Evolutionary conservation across 2,113 vertebrate species (phyloP), one percentile per base, ranked within the genome.

Genomic region (Paedocypris sp.): DNA sequence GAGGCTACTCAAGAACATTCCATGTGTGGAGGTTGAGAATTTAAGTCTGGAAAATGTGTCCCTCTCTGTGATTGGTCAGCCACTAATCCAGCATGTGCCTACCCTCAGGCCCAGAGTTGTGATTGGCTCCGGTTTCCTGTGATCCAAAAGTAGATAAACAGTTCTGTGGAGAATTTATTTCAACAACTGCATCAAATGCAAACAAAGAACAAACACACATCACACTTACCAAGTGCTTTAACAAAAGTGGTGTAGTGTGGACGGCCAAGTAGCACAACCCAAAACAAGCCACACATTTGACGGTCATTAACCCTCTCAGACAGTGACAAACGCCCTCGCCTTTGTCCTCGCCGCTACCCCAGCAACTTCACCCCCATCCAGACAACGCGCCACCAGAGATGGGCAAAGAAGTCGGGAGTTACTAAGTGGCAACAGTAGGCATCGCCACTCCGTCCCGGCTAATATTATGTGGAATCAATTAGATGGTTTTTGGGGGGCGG

Each of bases 401-500:
- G 22, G 25, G 36, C 15, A 47, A 56, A 42, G 38, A 58, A 49
- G 15, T 49, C 31, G 2, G 16, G 35, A 71, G 58, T 60, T 53
- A 68, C 63, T 66, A 69, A 73, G 53, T 36, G 31, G 45, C 33
- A 56, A 65, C 47, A 46, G 41, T 61, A 69, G 69, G 69, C 28
- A 61, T 66, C 67, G 38, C 31, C 39, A 80, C 84, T 81, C 82
- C 82, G 79, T 84, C 82, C 82, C 76, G 68, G 75, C 83, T 87
- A 88, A 87, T 86, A 85, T 85, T 82, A 80, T 80, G 78, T 80
- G 72, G 83, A 83, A 86, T 86, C 82, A 86, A 86, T 87, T 85
- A 87, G 85, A 83, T 79, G 79, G 78, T 87, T 95, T 89, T 77
- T 62, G 73, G n/a, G n/a, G 75, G 71, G 52, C 36, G 20, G 25